Evolutionary conservation across 2,113 vertebrate species (phyloP).

Genomic region (Smithornis capensis): DNA sequence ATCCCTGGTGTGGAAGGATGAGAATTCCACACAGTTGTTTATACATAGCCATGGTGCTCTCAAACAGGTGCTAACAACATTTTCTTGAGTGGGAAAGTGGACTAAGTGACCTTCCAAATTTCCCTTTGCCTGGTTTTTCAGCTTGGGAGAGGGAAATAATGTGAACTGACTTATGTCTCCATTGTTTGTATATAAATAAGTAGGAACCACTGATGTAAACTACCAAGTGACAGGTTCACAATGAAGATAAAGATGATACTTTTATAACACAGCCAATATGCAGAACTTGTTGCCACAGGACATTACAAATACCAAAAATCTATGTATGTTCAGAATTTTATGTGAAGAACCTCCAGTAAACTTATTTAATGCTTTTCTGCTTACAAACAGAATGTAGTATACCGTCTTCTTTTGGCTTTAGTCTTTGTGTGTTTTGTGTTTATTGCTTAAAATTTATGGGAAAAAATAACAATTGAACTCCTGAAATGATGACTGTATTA

Average conservation of each 20-base stretch:
- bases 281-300: neutral
- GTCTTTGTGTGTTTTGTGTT: neutral
- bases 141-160: neutral
- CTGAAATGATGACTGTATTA: neutral
- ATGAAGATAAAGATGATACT: neutral
- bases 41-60: neutral
- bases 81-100: neutral
- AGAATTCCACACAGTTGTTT: neutral
- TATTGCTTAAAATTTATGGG: neutral
- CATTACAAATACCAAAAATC: neutral
- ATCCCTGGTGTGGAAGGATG: neutral
- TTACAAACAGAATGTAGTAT: neutral
- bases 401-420: neutral
- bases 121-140: neutral
- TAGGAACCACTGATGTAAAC: neutral
- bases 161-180: neutral
- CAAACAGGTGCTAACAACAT: neutral
- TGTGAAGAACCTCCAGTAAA: neutral
- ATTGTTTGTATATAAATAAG: neutral
- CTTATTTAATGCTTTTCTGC: neutral
- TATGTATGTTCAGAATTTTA: neutral
- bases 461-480: neutral
- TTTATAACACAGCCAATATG: neutral
- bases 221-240: neutral
- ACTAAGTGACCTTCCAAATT: neutral